These are phyloP conservation scores for Drosophila azteca DNA, from an alignment of 1,140 invertebrate genomes.

Conservation along the genomic window DNA sequence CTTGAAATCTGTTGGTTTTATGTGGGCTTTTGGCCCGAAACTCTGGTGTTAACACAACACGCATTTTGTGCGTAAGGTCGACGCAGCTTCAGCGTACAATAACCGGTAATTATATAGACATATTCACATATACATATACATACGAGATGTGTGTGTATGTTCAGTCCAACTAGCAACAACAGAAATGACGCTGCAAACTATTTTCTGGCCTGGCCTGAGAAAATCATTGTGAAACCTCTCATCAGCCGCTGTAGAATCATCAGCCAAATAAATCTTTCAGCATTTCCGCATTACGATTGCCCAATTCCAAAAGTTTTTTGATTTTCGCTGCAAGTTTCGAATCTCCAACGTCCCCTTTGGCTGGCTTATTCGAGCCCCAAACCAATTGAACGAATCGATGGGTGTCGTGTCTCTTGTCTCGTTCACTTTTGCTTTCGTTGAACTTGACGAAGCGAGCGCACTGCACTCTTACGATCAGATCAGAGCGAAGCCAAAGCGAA, in stretches of 20 bases:
- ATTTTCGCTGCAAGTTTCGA: slow-evolving; percentile 21
- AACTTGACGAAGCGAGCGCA: slow-evolving; percentile 34
- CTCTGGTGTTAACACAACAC: slow-evolving; percentile 53
- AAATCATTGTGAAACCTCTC: slow-evolving; percentile 36
- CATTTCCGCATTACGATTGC: slow-evolving; percentile 73
- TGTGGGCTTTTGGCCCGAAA: slow-evolving; percentile 27
- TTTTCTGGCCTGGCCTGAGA: slow-evolving; percentile 61
- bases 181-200: slow-evolving; percentile 68
- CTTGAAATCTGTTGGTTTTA: slow-evolving; percentile 26
- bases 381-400: slow-evolving; percentile 47
- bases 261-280: slow-evolving; percentile 58
- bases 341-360: slow-evolving; percentile 38
- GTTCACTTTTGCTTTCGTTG: slow-evolving; percentile 57
- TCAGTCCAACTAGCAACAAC: slow-evolving; percentile 27
- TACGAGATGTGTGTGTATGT: slow-evolving; percentile 10
- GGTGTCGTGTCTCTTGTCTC: no score
- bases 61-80: slow-evolving; percentile 79
- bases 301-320: slow-evolving; percentile 19
- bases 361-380: slow-evolving; percentile 56
- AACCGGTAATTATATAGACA: slow-evolving; percentile 77
- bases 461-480: slow-evolving; percentile 36
- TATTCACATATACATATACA: slow-evolving; percentile 6
- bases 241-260: slow-evolving; percentile 23
- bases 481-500: no score
- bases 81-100: slow-evolving; percentile 72